phyloP scores from a whole-genome alignment of 2,113 vertebrate species.

The Trichomycterus rosablanca region DNA sequence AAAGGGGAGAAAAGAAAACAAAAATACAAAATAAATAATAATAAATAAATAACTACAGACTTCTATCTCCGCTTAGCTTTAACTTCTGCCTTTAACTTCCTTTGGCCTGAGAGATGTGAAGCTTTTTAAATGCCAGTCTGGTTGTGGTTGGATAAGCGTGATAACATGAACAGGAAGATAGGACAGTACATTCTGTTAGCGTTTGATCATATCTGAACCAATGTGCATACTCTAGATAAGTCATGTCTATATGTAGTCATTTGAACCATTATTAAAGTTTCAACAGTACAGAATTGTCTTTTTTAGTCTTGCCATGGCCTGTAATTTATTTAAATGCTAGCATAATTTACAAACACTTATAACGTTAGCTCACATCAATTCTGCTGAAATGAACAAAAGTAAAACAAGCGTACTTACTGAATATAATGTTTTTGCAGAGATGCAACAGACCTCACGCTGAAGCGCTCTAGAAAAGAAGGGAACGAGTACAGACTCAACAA shows the following conservation, averaged over 20 bases:
- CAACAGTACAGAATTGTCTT: neutral
- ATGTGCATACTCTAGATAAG: neutral
- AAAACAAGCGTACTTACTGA: too few relatives aligned
- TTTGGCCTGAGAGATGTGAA: constrained; percentile 25
- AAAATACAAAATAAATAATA: too few relatives aligned
- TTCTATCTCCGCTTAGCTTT: too few relatives aligned
- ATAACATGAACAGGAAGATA: constrained; percentile 13
- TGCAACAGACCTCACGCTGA: constrained; percentile 69
- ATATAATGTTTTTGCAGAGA: constrained; percentile 69
- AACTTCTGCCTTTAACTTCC: constrained; percentile 26
- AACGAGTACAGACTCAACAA: constrained; percentile 88
- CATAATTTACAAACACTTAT: too few relatives aligned
- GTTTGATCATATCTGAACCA: constrained; percentile 2
- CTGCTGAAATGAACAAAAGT: too few relatives aligned
- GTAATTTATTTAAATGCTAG: too few relatives aligned
- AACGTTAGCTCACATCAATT: too few relatives aligned
- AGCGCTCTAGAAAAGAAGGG: constrained; percentile 78
- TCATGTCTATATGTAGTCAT: too few relatives aligned
- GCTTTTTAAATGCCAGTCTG: constrained; percentile 1
- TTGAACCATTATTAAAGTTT: neutral
- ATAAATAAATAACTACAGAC: too few relatives aligned
- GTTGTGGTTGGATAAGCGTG: neutral
- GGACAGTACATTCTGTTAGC: neutral
- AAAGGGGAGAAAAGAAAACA: neutral
- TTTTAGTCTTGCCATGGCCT: too few relatives aligned